A percentile compares a stretch with the other conserved stretches of the same genome.
Evolutionary conservation across 2,113 vertebrate genomes (phyloP).

Genomic region (Hippoglossus stenolepis): DNA sequence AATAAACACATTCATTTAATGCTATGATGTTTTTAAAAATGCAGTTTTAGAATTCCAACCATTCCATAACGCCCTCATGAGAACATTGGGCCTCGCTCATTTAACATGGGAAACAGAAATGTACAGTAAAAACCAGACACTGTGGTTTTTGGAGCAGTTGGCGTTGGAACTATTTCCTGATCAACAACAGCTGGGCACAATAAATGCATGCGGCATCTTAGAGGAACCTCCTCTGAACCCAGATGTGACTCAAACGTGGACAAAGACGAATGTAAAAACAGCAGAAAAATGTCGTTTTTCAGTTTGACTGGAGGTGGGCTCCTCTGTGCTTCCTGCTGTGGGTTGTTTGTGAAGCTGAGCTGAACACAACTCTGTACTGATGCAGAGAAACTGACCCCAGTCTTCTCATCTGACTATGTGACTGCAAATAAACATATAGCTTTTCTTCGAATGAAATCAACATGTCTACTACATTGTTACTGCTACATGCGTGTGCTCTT

Average conservation of each 20-base stretch:
- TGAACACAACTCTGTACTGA: neutral
- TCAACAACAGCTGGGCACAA: constrained; percentile 47
- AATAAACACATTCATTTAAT: neutral
- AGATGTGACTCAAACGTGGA: neutral
- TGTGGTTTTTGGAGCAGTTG: constrained; percentile 32
- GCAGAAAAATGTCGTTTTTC: neutral
- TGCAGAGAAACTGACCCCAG: neutral
- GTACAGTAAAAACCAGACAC: constrained; percentile 11
- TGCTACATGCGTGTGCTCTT: neutral
- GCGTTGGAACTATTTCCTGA: constrained; percentile 38
- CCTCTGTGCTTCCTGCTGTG: neutral
- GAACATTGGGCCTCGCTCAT: neutral
- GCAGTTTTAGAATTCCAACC: neutral
- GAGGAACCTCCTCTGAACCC: neutral
- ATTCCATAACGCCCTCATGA: neutral
- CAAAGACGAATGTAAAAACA: neutral
- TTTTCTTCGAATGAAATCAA: neutral
- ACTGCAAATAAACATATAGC: neutral
- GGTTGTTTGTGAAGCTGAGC: no score
- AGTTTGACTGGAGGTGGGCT: neutral
- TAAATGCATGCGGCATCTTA: constrained; percentile 24
- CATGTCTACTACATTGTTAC: neutral
- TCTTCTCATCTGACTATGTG: no score
- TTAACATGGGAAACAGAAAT: neutral
- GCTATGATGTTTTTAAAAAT: neutral